A percentile compares a stretch with the other conserved stretches of the same genome.
phyloP scores from a whole-genome alignment of 2,797 vertebrate species.

The Helicolenus hilgendorfi region DNA sequence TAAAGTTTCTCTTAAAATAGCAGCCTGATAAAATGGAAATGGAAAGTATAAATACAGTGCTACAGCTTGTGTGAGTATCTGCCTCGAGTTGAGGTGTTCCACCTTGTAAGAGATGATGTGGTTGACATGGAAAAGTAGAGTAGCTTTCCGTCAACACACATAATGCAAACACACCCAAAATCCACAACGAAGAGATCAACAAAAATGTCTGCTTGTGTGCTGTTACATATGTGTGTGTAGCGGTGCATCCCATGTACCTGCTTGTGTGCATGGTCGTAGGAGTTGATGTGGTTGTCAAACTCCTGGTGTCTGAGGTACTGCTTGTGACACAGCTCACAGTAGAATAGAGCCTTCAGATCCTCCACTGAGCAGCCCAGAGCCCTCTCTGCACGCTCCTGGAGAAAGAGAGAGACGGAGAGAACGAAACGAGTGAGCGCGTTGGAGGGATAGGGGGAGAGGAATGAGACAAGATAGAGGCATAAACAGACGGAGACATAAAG shows the following conservation, averaged over 20 bases:
- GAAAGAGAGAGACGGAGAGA: constrained; percentile 43
- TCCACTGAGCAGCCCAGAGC: constrained; percentile 94
- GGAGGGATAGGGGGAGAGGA: constrained; percentile 32
- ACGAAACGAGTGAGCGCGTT: constrained; percentile 54
- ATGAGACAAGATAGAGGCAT: constrained; percentile 56
- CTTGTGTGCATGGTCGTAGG: constrained; percentile 98
- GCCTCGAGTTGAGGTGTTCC: constrained; percentile 11
- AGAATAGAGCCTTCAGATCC: constrained; percentile 97
- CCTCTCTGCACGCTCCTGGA: constrained; percentile 94
- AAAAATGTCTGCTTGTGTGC: neutral
- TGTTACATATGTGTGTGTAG: neutral
- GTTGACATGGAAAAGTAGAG: constrained; percentile 69
- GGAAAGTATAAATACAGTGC: constrained; percentile 23
- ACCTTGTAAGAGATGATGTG: constrained; percentile 91
- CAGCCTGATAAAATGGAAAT: neutral
- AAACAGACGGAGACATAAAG: constrained; percentile 54
- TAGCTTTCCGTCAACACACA: constrained; percentile 50
- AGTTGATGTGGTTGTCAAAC: constrained; percentile 99
- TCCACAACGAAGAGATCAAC: constrained; percentile 24
- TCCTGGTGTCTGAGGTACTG: constrained; percentile 99
- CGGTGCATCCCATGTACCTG: constrained; percentile 90
- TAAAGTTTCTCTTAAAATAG: neutral
- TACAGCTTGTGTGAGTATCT: constrained; percentile 13
- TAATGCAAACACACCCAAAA: constrained; percentile 34
- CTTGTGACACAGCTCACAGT: constrained; percentile 98